Base-by-base conservation (phyloP, 1,140 invertebrate species). In the Dendrolimus punctatus region DNA sequence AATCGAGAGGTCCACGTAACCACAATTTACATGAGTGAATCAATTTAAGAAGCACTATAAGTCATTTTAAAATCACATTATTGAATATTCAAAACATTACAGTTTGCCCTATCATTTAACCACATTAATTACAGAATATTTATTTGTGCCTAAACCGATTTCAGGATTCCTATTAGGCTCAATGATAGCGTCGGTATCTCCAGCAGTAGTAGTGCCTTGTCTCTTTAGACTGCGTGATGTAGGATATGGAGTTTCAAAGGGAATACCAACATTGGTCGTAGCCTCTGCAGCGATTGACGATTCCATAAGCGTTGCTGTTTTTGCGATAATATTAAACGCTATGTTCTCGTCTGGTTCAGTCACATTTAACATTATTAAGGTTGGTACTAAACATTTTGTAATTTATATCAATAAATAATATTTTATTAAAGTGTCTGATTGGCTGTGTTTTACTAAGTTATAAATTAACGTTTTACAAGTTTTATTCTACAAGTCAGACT, bases 181-280 rank as follows among this genome's bases (percentile, higher is more conserved):
- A 60, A 93, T 98, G 55, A 90, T 98, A 49, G 94, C 96, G 0
- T 96, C 97, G 4, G 97, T 99, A 3, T 98, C 97, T 0, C 97
- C 98, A 3, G 98, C 98, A 6, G 97, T 99, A 2, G 95, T 99
- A 6, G 97, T 99, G 2, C 97, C 98, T 0, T 95, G 94, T 64
- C 89, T 99, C 41, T 93, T 99, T 57, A 89, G 93, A 55, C 85
- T 99, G 7, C 89, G 95, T 8, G 91, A 93, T 49, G 92, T 93
- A 67, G 95, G 96, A 4, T 96, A 96, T 71, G 98, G 98, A 3
- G 92, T 96, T 2, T 91, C 94, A 40, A 98, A 98, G 89, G 98
- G 98, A 4, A 97, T 99, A 55, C 97, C 98, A 5, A 99, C 97
- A 0, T 86, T 99, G 36, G 93, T 98, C 39, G 95, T 99, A 41